phyloP scores from a whole-genome alignment of 2,888 invertebrate genomes.

The Sarcophaga caerulescens region DNA sequence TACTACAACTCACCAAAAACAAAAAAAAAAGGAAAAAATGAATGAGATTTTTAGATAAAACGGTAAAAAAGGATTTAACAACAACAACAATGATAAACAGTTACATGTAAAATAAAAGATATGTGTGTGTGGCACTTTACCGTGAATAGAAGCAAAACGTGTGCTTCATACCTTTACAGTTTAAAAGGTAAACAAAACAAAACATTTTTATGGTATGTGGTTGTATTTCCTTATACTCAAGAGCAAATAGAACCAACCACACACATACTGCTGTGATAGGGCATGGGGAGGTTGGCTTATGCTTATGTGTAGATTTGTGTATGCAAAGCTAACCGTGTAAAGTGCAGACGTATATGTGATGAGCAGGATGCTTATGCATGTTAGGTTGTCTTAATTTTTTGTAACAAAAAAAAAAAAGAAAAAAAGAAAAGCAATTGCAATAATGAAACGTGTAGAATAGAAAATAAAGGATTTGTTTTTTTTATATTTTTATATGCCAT shows the following conservation, averaged over 20 bases:
- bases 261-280: background rate
- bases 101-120: background rate
- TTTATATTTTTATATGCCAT: slow-evolving; percentile 69
- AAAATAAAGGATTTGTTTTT: background rate
- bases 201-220: slow-evolving; percentile 44
- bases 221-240: slow-evolving; percentile 59
- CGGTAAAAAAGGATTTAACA: slow-evolving; percentile 22
- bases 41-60: background rate
- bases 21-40: background rate
- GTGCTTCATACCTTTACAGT: slow-evolving; percentile 53
- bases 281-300: too few species aligned
- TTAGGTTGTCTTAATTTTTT: slow-evolving; percentile 45
- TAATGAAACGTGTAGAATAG: background rate
- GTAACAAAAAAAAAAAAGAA: background rate
- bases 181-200: slow-evolving; percentile 58
- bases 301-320: slow-evolving; percentile 6
- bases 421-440: slow-evolving; percentile 24
- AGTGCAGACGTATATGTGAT: background rate
- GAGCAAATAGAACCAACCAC: background rate
- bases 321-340: slow-evolving; percentile 4
- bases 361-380: slow-evolving; percentile 25
- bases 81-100: slow-evolving; percentile 6
- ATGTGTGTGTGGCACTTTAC: slow-evolving; percentile 13
- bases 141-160: slow-evolving; percentile 51
- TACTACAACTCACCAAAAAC: slow-evolving; percentile 18